A percentile compares a stretch with the other conserved stretches of the same genome.
These are phyloP conservation scores for Thalpophila matura DNA, from an alignment of 2,888 invertebrate genomes.

Conservation along the genomic window DNA sequence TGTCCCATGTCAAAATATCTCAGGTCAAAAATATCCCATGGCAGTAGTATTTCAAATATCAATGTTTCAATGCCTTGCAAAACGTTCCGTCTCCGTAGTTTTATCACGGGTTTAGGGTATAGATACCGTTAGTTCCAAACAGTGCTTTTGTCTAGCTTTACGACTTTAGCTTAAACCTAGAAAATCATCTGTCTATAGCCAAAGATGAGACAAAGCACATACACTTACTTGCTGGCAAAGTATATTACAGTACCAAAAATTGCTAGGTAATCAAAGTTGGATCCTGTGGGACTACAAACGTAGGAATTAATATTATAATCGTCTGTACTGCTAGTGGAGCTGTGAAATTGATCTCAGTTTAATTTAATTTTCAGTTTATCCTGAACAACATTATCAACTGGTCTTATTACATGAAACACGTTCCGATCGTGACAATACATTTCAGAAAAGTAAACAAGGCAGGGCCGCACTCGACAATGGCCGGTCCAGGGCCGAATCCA, in stretches of 20 bases:
- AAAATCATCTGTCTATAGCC: not conserved
- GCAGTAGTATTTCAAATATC: no score
- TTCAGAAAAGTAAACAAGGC: conserved; percentile 54
- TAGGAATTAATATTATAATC: not conserved
- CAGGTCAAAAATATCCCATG: no score
- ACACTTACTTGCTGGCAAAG: no score
- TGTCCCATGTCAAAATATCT: not conserved
- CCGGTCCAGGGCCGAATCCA: conserved; percentile 44
- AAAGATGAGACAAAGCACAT: not conserved
- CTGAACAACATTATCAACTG: conserved; percentile 7
- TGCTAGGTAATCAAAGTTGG: no score
- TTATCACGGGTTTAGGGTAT: conserved; percentile 13
- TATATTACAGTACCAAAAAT: no score
- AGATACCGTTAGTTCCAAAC: conserved; percentile 12
- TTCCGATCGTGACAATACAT: conserved; percentile 43
- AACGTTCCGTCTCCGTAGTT: conserved; percentile 7
- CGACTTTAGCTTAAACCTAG: conserved; percentile 3
- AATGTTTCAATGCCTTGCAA: conserved; percentile 1
- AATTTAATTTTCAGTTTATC: conserved; percentile 8
- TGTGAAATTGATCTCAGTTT: conserved; percentile 15
- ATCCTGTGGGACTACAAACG: no score
- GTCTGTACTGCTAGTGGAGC: not conserved
- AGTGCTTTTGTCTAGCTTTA: conserved; percentile 7
- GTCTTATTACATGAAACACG: conserved; percentile 22
- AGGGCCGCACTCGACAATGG: conserved; percentile 41